phyloP scores from a whole-genome alignment of 2,797 vertebrate genomes.

The Sternarchorhynchus goeldii region DNA sequence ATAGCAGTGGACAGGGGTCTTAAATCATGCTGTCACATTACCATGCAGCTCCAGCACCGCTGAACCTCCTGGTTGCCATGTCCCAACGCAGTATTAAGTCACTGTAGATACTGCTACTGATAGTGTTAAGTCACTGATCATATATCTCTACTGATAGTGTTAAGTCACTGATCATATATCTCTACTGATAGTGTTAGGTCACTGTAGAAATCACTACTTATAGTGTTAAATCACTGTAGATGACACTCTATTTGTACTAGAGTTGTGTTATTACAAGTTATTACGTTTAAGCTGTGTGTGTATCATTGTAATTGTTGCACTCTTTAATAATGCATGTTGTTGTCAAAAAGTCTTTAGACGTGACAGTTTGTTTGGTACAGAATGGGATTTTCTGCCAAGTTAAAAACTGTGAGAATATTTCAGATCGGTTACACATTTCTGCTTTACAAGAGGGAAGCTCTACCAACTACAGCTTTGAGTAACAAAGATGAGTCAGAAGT shows the following conservation, averaged over 20 bases:
- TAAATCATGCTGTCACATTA: slow-evolving; percentile 75
- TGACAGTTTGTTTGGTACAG: not conserved
- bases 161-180: too few relatives aligned
- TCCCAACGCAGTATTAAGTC: slow-evolving; percentile 12
- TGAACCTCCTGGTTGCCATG: slow-evolving; percentile 59
- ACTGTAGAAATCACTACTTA: too few relatives aligned
- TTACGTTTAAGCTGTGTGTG: not conserved
- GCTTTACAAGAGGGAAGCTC: not conserved
- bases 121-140: not conserved
- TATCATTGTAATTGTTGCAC: not conserved
- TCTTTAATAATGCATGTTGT: not conserved
- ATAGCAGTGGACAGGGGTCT: slow-evolving; percentile 66
- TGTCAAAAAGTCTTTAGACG: not conserved
- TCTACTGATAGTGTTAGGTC: too few relatives aligned
- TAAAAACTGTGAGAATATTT: too few relatives aligned
- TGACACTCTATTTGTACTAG: not conserved
- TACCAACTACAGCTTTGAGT: not conserved
- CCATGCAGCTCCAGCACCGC: slow-evolving; percentile 60
- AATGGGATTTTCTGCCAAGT: not conserved
- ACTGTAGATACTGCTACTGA: slow-evolving; percentile 26
- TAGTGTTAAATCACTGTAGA: too few relatives aligned
- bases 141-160: too few relatives aligned
- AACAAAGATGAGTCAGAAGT: not conserved
- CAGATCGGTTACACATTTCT: not conserved
- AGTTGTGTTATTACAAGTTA: not conserved